Evolutionary conservation across 2,113 vertebrate species (phyloP).

Genomic region (Amphiprion ocellaris): DNA sequence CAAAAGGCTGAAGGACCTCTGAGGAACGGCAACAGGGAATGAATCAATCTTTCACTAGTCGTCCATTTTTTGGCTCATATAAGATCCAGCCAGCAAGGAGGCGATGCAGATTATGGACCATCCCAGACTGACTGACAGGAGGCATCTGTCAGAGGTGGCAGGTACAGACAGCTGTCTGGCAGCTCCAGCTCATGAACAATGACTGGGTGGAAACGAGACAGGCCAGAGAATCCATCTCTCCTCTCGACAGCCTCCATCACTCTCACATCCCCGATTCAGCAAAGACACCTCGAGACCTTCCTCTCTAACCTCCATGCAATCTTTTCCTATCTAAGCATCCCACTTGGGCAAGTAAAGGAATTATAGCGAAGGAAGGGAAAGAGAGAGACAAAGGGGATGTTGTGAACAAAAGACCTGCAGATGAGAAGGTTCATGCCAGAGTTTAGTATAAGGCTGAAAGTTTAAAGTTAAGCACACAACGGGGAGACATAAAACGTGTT

Average conservation of each 20-base stretch:
- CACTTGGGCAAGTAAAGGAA: slow-evolving; percentile 10
- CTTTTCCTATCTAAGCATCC: slow-evolving; percentile 36
- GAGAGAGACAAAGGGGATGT: slow-evolving; percentile 9
- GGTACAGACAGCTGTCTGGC: slow-evolving; percentile 76
- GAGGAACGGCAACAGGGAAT: slow-evolving; percentile 10
- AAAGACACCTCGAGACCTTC: slow-evolving; percentile 42
- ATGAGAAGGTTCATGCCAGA: slow-evolving; percentile 12
- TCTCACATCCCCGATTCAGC: slow-evolving; percentile 52
- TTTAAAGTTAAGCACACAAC: slow-evolving; percentile 1
- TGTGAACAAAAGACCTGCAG: slow-evolving; percentile 36
- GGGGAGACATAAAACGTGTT: slow-evolving; percentile 26
- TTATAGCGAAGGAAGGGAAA: slow-evolving; percentile 5
- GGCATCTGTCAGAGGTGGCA: slow-evolving; percentile 75
- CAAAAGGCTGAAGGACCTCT: slow-evolving; percentile 3
- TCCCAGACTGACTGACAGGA: slow-evolving; percentile 64
- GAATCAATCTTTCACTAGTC: slow-evolving; percentile 29
- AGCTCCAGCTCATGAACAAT: slow-evolving; percentile 74
- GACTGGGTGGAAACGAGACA: slow-evolving; percentile 64
- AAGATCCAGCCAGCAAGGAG: slow-evolving; percentile 25
- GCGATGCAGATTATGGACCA: slow-evolving; percentile 50
- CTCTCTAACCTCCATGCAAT: slow-evolving; percentile 49
- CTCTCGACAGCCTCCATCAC: slow-evolving; percentile 67
- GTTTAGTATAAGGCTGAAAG: slow-evolving; percentile 19
- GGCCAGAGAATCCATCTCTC: slow-evolving; percentile 71
- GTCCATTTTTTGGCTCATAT: slow-evolving; percentile 6